Evolutionary conservation across 2,113 vertebrate genomes (phyloP).

Genomic region (Bubo bubo): DNA sequence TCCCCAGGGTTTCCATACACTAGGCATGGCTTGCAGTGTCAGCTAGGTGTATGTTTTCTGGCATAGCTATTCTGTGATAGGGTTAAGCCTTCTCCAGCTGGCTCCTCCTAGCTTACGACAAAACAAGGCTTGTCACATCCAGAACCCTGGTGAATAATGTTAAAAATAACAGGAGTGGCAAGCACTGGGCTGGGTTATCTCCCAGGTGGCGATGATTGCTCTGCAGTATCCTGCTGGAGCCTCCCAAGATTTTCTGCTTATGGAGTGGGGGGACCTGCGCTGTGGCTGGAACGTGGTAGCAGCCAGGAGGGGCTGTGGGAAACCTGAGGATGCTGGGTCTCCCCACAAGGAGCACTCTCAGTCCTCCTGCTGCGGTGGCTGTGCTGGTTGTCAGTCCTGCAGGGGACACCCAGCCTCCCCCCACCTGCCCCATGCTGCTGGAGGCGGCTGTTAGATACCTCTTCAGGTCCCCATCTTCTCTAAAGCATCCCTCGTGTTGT

Average conservation of each 20-base stretch:
- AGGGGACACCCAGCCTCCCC: neutral
- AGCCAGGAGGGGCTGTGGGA: neutral
- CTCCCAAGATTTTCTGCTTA: neutral
- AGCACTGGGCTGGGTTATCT: neutral
- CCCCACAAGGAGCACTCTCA: neutral
- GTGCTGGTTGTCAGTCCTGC: neutral
- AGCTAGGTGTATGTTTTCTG: neutral
- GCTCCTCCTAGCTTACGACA: neutral
- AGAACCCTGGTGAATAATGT: neutral
- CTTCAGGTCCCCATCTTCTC: neutral
- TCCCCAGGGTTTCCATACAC: neutral
- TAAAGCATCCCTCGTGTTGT: neutral
- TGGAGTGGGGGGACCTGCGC: fast-evolving
- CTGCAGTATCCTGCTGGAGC: neutral
- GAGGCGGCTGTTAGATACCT: fast-evolving
- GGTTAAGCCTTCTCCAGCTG: neutral
- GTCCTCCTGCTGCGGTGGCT: fast-evolving
- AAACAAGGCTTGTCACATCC: neutral
- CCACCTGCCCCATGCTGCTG: neutral
- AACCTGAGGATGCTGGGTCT: neutral
- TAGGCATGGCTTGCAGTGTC: neutral
- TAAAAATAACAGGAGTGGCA: neutral
- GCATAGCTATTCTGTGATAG: neutral
- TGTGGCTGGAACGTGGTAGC: neutral
- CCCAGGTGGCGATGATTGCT: neutral